Evolutionary conservation across 1,140 invertebrate species (phyloP), one percentile per base, ranked within the genome.

Genomic region (Heliconius himera): DNA sequence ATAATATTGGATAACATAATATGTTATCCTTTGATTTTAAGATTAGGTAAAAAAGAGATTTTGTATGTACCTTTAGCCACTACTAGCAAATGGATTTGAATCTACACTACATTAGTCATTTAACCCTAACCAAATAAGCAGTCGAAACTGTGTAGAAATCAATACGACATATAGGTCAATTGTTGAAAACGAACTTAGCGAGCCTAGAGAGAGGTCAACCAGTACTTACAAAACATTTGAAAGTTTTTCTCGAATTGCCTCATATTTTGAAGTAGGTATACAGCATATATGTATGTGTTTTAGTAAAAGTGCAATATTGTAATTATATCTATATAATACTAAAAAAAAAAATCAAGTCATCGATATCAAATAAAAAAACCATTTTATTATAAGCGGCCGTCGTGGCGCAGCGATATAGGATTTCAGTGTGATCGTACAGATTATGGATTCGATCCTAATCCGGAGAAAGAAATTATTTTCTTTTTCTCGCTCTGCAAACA

Each of bases 151-250:
- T 72, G 70, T 70, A 56, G 60, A 73, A 81, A 83, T 83, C 82
- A 77, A 83, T 83, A 81, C 66, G 49, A 70, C 74, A 83, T 83
- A 78, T 78, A 78, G 82, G 82, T 83, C 82, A 83, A 83, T 70
- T 74, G 82, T 38, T 70, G 66, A n/a, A 79, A 79, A 16, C 60
- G 41, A 51, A 46, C 70, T 70, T 74, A 74, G 77, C 29, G 8
- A 51, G 60, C 74, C 54, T 60, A 76, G 33, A 66, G 33, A 66
- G 60, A 66, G 60, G 60, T 66, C 60, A 66, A 29, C 60, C 60
- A 66, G 22, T 66, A 66, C 60, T 66, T 66, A 66, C 60, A 66
- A 51, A 29, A 66, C 60, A 66, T 66, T 66, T 66, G 60, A 66
- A 66, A 66, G 60, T 66, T 66, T 66, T 66, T 66, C 60, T 66